Conservation (phyloP, 2,797 vertebrate species). For the Spinus olivaceus region DNA sequence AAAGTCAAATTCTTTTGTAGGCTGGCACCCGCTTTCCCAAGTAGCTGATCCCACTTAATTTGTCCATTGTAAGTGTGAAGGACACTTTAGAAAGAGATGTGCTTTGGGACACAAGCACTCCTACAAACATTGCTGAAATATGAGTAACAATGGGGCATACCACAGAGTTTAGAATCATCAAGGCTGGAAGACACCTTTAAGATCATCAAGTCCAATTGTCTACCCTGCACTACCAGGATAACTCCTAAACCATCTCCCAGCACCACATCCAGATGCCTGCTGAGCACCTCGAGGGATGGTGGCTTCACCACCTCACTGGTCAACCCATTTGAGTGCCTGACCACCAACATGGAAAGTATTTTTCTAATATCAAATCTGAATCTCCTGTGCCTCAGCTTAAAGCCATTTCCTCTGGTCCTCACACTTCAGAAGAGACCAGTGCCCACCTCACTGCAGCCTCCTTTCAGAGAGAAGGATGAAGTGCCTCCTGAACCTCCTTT, state of each 20-base stretch:
- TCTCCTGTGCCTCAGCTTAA: not conserved
- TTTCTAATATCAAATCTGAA: not conserved
- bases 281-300: too few relatives aligned
- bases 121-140: not conserved
- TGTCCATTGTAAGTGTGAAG: not conserved
- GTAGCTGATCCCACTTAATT: not conserved
- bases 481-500: not conserved
- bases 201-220: not conserved
- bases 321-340: not conserved
- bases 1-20: slow-evolving; percentile 28
- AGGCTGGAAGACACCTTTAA: not conserved
- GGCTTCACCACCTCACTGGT: not conserved
- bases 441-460: not conserved
- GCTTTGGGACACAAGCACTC: not conserved
- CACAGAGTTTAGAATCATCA: not conserved
- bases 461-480: not conserved
- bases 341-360: not conserved
- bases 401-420: not conserved
- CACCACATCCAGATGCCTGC: not conserved
- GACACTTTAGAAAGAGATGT: not conserved
- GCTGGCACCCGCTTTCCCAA: not conserved
- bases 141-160: not conserved
- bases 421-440: not conserved
- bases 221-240: not conserved
- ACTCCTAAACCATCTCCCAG: not conserved